phyloP scores from a whole-genome alignment of 2,888 invertebrate species.

The Yponomeuta plumbellus region DNA sequence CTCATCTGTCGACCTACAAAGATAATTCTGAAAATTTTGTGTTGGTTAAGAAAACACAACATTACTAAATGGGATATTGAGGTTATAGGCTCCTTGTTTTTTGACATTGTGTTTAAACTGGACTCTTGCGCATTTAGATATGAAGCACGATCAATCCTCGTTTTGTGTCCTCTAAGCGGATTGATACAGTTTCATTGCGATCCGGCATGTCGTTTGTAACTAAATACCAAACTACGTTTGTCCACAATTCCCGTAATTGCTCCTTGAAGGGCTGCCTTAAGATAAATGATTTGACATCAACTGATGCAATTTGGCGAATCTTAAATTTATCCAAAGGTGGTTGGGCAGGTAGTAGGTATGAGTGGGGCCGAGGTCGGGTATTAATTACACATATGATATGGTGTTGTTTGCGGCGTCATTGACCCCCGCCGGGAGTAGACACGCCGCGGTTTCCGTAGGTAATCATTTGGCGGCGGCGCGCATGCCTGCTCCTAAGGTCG shows the following conservation, averaged over 20 bases:
- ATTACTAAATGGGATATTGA: too few species aligned
- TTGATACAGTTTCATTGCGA: too few species aligned
- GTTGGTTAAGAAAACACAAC: neutral
- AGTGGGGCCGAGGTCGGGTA: conserved; percentile 9
- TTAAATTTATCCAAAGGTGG: neutral
- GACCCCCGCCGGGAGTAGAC: conserved; percentile 56
- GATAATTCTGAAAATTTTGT: conserved; percentile 5
- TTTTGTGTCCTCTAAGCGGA: too few species aligned
- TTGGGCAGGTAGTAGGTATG: conserved; percentile 13
- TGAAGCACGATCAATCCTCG: too few species aligned
- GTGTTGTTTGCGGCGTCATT: conserved; percentile 43
- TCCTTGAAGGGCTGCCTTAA: too few species aligned
- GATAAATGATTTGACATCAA: neutral
- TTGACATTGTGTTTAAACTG: too few species aligned
- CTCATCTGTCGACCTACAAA: conserved; percentile 15
- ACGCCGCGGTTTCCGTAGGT: conserved; percentile 58
- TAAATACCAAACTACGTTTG: too few species aligned
- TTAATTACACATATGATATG: conserved; percentile 32
- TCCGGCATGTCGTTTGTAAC: too few species aligned
- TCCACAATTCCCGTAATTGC: too few species aligned
- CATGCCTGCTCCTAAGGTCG: conserved; percentile 68
- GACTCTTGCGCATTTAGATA: too few species aligned
- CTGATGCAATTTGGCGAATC: neutral
- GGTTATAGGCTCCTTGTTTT: too few species aligned
- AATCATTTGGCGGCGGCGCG: conserved; percentile 52